Conservation (phyloP, 92 coral and sea anemone genomes). For the Pocillopora grandis region DNA sequence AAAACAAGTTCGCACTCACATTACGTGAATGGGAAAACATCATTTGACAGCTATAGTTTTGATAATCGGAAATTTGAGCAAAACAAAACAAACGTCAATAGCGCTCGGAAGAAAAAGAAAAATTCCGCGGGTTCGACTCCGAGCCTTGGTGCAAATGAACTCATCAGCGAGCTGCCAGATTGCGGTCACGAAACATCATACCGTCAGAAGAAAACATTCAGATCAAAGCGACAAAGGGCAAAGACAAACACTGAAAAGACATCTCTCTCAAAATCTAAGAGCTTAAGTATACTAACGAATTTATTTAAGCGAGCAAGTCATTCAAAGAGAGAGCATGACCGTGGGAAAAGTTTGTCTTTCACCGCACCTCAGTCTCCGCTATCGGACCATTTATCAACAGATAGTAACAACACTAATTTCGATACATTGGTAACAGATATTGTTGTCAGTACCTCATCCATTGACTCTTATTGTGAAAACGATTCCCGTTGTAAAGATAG, state of each 20-base stretch:
- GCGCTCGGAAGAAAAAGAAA: slow-evolving; percentile 39
- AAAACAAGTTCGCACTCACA: slow-evolving; percentile 44
- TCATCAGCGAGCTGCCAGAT: slow-evolving; percentile 33
- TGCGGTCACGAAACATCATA: slow-evolving; percentile 15
- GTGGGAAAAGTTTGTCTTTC: slow-evolving; percentile 62
- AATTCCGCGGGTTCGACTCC: slow-evolving; percentile 12
- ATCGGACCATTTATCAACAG: slow-evolving; percentile 35
- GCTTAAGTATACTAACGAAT: slow-evolving; percentile 77
- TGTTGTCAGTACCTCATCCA: slow-evolving; percentile 45
- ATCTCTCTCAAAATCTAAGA: slow-evolving; percentile 61
- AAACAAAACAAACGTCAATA: slow-evolving; percentile 50
- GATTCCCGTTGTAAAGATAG: slow-evolving; percentile 20
- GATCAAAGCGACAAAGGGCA: slow-evolving; percentile 27
- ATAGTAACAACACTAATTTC: slow-evolving; percentile 22
- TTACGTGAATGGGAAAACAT: slow-evolving; percentile 65
- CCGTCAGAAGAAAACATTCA: slow-evolving; percentile 38
- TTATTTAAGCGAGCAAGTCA: slow-evolving; percentile 71
- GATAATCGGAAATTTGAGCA: slow-evolving; percentile 49
- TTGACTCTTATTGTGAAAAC: slow-evolving; percentile 54
- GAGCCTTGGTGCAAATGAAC: slow-evolving; percentile 12
- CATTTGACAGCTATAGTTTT: slow-evolving; percentile 36
- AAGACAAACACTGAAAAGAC: slow-evolving; percentile 51
- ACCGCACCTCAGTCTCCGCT: background rate
- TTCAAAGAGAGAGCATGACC: slow-evolving; percentile 48
- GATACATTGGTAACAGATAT: slow-evolving; percentile 46